Conservation (phyloP, 2,113 vertebrate genomes). For the Sorex araneus region DNA sequence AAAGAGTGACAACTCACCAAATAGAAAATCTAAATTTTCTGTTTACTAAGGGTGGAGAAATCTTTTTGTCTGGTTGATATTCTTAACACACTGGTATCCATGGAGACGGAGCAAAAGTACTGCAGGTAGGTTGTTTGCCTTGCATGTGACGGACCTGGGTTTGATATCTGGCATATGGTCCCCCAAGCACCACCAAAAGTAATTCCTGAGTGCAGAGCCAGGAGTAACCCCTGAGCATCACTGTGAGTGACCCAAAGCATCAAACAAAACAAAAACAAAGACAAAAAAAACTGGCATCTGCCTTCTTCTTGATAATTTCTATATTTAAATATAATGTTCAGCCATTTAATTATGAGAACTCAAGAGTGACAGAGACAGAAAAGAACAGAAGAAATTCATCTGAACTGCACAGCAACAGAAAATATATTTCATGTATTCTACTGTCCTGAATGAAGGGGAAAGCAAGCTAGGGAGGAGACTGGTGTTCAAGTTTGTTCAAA, state of each 20-base stretch:
- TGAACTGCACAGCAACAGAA: accelerated
- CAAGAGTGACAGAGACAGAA: background rate
- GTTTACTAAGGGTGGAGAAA: background rate
- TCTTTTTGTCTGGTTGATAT: background rate
- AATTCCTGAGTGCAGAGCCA: too few species aligned
- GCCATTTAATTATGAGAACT: background rate
- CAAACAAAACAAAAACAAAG: too few species aligned
- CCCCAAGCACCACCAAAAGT: too few species aligned
- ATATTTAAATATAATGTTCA: background rate
- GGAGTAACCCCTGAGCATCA: too few species aligned
- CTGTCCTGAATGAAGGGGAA: too few species aligned
- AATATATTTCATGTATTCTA: background rate
- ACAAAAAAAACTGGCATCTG: background rate
- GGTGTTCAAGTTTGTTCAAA: background rate
- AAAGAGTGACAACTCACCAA: background rate
- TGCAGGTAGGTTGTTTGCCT: too few species aligned
- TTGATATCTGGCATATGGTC: too few species aligned
- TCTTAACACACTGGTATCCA: too few species aligned
- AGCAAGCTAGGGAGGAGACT: accelerated
- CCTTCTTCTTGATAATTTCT: background rate
- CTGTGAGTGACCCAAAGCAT: too few species aligned
- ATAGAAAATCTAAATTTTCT: background rate
- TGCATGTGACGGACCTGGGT: too few species aligned
- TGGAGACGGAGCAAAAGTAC: too few species aligned
- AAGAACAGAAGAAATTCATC: background rate